phyloP scores from a whole-genome alignment of 2,797 vertebrate genomes.

The Myripristis murdjan region DNA sequence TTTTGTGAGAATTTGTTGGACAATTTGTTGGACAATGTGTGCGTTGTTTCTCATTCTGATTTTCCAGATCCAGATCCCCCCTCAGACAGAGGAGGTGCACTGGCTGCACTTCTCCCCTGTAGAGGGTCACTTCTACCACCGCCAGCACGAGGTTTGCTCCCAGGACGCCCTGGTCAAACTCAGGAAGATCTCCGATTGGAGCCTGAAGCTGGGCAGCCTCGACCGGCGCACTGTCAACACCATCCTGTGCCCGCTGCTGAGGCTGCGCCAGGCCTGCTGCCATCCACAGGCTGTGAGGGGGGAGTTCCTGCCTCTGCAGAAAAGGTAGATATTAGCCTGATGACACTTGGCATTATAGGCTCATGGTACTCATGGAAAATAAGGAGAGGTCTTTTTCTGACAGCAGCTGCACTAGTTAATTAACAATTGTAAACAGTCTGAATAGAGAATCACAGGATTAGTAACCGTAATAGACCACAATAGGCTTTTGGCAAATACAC shows the following conservation, averaged over 20 bases:
- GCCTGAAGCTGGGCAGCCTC: conserved; percentile 94
- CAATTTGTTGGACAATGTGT: neutral
- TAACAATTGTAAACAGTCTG: conserved; percentile 32
- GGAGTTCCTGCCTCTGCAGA: conserved; percentile 97
- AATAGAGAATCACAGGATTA: conserved; percentile 33
- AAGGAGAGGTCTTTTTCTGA: conserved; percentile 15
- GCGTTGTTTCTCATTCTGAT: neutral
- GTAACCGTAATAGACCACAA: conserved; percentile 9
- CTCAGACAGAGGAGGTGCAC: conserved; percentile 96
- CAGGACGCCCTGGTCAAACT: conserved; percentile 96
- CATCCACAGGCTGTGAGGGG: conserved; percentile 98
- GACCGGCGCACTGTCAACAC: conserved; percentile 95
- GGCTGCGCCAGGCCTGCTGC: conserved; percentile 98
- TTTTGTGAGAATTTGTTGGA: neutral
- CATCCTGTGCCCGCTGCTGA: conserved; percentile 93
- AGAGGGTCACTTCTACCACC: conserved; percentile 98
- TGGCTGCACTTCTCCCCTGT: conserved; percentile 98
- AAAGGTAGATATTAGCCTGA: conserved; percentile 88
- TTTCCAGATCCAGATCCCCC: conserved; percentile 95
- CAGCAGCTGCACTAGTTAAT: conserved; percentile 56
- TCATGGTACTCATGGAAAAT: neutral
- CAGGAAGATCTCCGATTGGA: conserved; percentile 98
- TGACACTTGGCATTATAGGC: conserved; percentile 23
- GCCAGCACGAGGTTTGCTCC: conserved; percentile 98
- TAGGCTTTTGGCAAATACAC: conserved; percentile 15